Evolutionary conservation across 1,140 invertebrate species (phyloP).

Genomic region (Oncopeltus fasciatus): DNA sequence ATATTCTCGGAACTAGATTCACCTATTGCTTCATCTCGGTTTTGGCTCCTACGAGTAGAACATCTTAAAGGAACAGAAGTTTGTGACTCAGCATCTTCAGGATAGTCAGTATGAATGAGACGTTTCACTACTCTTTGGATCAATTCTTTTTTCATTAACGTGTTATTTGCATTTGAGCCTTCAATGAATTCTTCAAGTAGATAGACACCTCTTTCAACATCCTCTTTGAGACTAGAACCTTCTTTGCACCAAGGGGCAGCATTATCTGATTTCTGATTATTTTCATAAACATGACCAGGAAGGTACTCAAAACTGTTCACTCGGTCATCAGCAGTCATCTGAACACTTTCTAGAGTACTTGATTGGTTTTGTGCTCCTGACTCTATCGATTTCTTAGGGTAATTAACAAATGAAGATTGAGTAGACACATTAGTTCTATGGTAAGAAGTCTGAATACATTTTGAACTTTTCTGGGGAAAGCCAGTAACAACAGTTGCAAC

Average conservation of each 20-base stretch:
- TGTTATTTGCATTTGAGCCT: conserved; percentile 19
- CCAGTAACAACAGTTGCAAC: conserved; percentile 20
- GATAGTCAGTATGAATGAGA: conserved; percentile 25
- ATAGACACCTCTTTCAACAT: conserved; percentile 33
- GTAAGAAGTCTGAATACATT: background rate
- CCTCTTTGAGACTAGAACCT: conserved; percentile 30
- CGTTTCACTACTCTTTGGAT: conserved; percentile 34
- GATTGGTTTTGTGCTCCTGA: background rate
- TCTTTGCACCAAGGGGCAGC: background rate
- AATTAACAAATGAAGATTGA: background rate
- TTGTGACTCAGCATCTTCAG: conserved; percentile 6
- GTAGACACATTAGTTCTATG: background rate
- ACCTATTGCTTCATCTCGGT: conserved; percentile 1
- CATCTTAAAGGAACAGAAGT: background rate
- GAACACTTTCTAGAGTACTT: conserved; percentile 18
- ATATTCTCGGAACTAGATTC: background rate
- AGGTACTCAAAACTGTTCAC: conserved; percentile 38
- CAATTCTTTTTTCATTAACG: conserved; percentile 23
- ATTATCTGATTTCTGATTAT: conserved; percentile 12
- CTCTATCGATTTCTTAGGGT: background rate
- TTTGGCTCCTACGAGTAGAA: background rate
- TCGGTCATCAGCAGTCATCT: conserved; percentile 24
- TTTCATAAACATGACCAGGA: conserved; percentile 33
- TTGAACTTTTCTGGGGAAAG: background rate
- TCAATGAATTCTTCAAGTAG: conserved; percentile 33